Base-by-base conservation (phyloP, 2,797 vertebrate species). In the Lacerta viridis region DNA sequence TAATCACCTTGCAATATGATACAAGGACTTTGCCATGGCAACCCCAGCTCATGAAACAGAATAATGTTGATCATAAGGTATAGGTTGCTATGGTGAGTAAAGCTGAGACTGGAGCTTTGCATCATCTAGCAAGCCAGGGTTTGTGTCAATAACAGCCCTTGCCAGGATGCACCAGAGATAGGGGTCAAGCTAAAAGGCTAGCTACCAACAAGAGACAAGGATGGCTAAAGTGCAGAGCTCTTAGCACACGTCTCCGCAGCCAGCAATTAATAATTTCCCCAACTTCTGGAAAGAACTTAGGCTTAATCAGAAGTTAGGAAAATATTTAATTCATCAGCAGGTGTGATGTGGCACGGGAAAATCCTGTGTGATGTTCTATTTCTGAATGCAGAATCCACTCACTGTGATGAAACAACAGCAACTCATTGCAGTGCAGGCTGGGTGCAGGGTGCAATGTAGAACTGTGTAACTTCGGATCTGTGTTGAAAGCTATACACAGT, bases 191-290 rank as follows among this genome's bases (percentile, higher is more conserved):
- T 86, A 88, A 88, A 89, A 93, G 87, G 74, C 55, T 80, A 87
- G 88, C 91, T 87, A 90, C 64, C 18, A 77, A 88, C 90, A 91
- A 90, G 87, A 93, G 94, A 94, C 84, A 86, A 94, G 83, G 92
- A 86, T 86, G 85, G 90, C 89, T 91, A 93, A 89, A 88, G 59
- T 78, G 8, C 87, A 91, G 83, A 85, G 59, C 93, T 94, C 91
- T 90, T 84, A 90, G 93, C 93, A 43, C 29, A 59, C 33, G 17
- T n/a, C 29, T 43, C 29, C 6, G 3, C 1, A 13, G 25, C 55
- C 15, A 80, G 8, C 33, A 43, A 61, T 83, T 39, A 20, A 43
- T 50, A 71, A 71, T 71, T 59, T 64, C 23, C 36, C 29, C 64
- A 36, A 36, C 18, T 89, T 41, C 76, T 27, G n/a, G 7, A 72